Evolutionary conservation across 1,140 invertebrate species (phyloP).

Genomic region (Spodoptera frugiperda): DNA sequence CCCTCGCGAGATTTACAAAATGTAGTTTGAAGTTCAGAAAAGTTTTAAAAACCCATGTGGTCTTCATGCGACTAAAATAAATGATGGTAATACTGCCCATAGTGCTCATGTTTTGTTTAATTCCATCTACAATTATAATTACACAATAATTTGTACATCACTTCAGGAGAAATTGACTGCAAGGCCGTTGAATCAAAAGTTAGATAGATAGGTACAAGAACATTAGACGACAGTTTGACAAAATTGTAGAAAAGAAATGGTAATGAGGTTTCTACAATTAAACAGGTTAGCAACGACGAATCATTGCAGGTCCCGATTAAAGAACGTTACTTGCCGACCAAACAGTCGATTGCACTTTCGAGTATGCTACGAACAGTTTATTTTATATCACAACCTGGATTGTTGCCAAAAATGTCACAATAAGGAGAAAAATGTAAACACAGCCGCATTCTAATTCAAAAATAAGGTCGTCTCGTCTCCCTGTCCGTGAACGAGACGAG

Average conservation of each 20-base stretch:
- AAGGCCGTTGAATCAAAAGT: too few relatives aligned
- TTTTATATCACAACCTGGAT: slow-evolving; percentile 74
- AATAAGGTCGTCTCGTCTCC: slow-evolving; percentile 81
- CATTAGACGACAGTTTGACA: too few relatives aligned
- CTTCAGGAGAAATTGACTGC: too few relatives aligned
- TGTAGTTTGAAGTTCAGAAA: too few relatives aligned
- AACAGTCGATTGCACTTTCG: slow-evolving; percentile 39
- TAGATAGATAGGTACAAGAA: too few relatives aligned
- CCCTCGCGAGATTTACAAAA: too few relatives aligned
- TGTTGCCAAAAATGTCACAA: slow-evolving; percentile 79
- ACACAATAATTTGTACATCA: too few relatives aligned
- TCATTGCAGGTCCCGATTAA: slow-evolving; percentile 15
- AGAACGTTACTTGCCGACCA: slow-evolving; percentile 2
- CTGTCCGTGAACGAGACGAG: slow-evolving; percentile 58
- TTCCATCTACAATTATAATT: too few relatives aligned
- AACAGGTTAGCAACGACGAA: not conserved
- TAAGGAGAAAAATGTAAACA: slow-evolving; percentile 83
- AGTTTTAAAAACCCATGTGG: too few relatives aligned
- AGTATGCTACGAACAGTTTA: slow-evolving; percentile 61
- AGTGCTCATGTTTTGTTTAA: too few relatives aligned
- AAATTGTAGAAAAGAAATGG: not conserved
- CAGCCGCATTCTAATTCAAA: slow-evolving; percentile 82
- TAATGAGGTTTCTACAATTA: not conserved
- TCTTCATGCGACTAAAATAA: too few relatives aligned
- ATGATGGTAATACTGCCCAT: too few relatives aligned